A percentile compares a stretch with the other conserved stretches of the same genome.
Evolutionary conservation across 2,113 vertebrate genomes (phyloP).

Genomic region (Alethe castanea): DNA sequence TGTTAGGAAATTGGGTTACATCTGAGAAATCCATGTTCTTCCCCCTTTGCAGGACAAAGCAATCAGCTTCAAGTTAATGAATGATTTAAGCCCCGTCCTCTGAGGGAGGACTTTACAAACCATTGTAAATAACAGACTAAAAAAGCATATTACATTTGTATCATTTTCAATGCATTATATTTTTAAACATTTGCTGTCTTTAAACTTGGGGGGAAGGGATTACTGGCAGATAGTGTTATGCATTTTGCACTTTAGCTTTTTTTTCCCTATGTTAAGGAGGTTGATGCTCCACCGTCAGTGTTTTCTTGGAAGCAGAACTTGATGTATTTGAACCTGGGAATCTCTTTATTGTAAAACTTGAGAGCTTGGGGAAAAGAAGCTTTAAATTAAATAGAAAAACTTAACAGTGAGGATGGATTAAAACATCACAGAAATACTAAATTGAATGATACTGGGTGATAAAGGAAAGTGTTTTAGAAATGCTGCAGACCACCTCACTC

Average conservation of each 20-base stretch:
- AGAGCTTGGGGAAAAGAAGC: neutral
- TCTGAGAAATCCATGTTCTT: constrained; percentile 4
- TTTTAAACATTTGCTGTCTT: neutral
- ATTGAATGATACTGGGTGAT: neutral
- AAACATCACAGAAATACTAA: neutral
- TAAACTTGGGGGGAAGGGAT: neutral
- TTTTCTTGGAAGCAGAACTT: neutral
- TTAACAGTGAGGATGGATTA: neutral
- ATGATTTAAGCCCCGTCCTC: constrained; percentile 1
- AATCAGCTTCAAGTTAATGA: constrained; percentile 24
- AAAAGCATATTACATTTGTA: constrained; percentile 5
- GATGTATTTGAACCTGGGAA: neutral
- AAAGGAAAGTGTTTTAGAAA: neutral
- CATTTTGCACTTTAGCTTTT: neutral
- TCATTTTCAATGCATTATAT: neutral
- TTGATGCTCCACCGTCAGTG: accelerated
- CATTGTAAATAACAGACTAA: neutral
- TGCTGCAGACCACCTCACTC: neutral
- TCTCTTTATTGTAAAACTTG: neutral
- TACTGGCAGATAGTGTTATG: neutral
- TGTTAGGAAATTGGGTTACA: constrained; percentile 14
- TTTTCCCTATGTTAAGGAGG: neutral
- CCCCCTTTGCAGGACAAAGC: neutral
- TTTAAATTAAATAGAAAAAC: neutral
- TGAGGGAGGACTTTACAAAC: constrained; percentile 17